These are phyloP conservation scores for Aurelia aurita complex sp. Pacific DNA, from an alignment of 30 jellyfish, hydroid and myxozoan species.

Conservation along the genomic window DNA sequence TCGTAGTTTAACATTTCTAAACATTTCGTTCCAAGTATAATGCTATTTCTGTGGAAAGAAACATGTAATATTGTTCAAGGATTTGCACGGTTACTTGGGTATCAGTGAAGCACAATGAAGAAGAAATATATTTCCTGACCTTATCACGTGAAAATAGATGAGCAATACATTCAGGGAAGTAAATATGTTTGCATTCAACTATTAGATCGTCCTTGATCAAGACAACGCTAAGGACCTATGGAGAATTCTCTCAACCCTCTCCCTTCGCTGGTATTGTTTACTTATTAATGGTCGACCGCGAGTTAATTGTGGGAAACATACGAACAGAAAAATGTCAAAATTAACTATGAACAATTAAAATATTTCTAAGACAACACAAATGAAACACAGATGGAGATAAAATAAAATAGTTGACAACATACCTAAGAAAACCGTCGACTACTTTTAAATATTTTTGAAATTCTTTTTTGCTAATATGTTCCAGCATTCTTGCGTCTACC, in stretches of 20 bases:
- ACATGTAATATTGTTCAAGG: not conserved
- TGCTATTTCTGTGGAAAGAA: slow-evolving; percentile 70
- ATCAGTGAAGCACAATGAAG: too few relatives aligned
- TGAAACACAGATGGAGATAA: not conserved
- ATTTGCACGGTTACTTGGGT: too few relatives aligned
- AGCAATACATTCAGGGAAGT: too few relatives aligned
- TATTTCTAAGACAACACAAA: not conserved
- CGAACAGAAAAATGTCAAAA: not conserved
- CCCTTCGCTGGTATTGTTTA: too few relatives aligned
- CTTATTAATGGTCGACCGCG: too few relatives aligned
- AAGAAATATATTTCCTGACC: too few relatives aligned
- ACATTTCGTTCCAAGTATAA: slow-evolving; percentile 90
- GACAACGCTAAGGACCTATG: too few relatives aligned
- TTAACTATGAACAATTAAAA: not conserved
- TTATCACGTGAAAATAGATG: too few relatives aligned
- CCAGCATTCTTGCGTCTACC: slow-evolving; percentile 96
- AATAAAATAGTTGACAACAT: not conserved
- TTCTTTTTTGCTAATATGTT: slow-evolving; percentile 87
- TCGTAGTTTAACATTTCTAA: slow-evolving; percentile 86
- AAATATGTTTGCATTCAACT: too few relatives aligned
- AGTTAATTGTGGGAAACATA: not conserved
- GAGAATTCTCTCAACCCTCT: too few relatives aligned
- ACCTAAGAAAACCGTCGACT: slow-evolving; percentile 93
- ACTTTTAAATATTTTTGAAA: slow-evolving; percentile 86
- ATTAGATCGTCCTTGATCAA: too few relatives aligned